phyloP scores from a whole-genome alignment of 2,113 vertebrate species.

The Microcebus murinus region DNA sequence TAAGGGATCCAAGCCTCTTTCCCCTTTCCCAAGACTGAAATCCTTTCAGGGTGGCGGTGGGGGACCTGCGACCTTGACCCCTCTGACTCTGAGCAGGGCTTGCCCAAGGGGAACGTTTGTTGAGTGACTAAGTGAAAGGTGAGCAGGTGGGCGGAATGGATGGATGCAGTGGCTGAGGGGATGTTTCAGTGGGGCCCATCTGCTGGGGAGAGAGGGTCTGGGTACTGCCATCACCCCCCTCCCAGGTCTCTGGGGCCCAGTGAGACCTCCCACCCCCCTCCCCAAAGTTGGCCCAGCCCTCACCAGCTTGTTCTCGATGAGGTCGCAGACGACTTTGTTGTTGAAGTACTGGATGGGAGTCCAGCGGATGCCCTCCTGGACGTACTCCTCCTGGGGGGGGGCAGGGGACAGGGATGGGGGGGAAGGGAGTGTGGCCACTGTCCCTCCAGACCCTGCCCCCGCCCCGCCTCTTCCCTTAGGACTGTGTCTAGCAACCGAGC shows the following conservation, averaged over 20 bases:
- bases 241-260: background rate
- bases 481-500: background rate
- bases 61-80: background rate
- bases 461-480: background rate
- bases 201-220: background rate
- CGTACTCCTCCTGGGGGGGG: constrained; percentile 94
- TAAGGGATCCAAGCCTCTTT: background rate
- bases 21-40: background rate
- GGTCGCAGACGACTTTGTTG: constrained; percentile 98
- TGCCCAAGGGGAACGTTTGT: background rate
- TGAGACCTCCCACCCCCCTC: rapidly evolving
- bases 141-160: background rate
- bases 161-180: background rate
- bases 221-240: background rate
- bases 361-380: constrained; percentile 98
- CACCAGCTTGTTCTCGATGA: constrained; percentile 98
- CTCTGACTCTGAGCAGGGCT: background rate
- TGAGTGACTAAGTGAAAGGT: background rate
- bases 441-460: no score
- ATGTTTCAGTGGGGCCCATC: background rate
- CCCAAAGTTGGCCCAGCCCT: constrained; percentile 59
- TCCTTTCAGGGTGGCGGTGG: background rate
- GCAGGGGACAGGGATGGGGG: background rate
- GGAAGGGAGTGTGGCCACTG: background rate
- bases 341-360: constrained; percentile 98